Conservation (phyloP, 2,113 vertebrate genomes). For the Hyla sarda region DNA sequence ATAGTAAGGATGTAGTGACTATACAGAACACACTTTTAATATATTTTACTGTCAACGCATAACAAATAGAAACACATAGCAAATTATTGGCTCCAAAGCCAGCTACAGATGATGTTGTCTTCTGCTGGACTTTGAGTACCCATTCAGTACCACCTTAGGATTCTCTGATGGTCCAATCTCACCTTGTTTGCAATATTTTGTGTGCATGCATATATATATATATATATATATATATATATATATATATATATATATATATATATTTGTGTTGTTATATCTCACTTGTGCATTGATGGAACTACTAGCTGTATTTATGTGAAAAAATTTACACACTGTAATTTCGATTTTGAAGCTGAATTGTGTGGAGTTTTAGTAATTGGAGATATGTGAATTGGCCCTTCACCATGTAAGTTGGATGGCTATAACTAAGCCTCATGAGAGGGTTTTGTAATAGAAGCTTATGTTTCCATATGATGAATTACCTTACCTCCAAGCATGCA, state of each 20-base stretch:
- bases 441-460: slow-evolving; percentile 1
- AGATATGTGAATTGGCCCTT: neutral
- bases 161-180: neutral
- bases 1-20: too few species aligned
- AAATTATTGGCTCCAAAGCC: too few species aligned
- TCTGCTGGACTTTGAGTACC: too few species aligned
- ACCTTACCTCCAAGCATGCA: neutral
- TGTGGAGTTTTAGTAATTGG: neutral
- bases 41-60: too few species aligned
- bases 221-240: too few species aligned
- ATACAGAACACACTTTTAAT: too few species aligned
- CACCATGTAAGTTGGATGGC: neutral
- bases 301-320: neutral
- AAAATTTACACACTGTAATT: neutral
- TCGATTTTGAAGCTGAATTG: neutral
- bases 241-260: too few species aligned
- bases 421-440: slow-evolving; percentile 3
- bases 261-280: neutral
- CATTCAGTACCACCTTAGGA: neutral
- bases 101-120: too few species aligned
- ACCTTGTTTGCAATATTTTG: neutral
- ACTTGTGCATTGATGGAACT: neutral
- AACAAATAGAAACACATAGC: too few species aligned
- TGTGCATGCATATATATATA: too few species aligned
- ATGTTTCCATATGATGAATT: slow-evolving; percentile 23